Evolutionary conservation across 2,797 vertebrate genomes (phyloP), one percentile per base, ranked within the genome.

Genomic region (Hippopotamyrus pictus): DNA sequence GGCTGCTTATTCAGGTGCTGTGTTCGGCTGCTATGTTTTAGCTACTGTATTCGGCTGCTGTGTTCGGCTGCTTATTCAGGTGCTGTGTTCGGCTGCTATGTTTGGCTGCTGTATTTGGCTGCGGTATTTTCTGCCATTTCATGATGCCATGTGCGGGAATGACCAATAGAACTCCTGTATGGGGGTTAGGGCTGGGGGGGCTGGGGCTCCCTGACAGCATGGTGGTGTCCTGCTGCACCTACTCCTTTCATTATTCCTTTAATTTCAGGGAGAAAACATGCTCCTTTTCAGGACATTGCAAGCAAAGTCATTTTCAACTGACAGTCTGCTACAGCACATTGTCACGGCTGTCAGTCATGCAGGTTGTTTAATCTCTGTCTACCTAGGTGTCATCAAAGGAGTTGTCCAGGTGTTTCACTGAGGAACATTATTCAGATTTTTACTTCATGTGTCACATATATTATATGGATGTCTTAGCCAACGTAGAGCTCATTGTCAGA

Each of bases 401-500:
- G 44, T 57, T 5, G 59, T 9, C 44, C 65, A 88, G 73, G 12
- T 44, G 53, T 62, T 84, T 41, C 37, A 8, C 2, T 57, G 41
- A 62, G 22, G 79, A 46, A 88, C 33, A 22, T 44, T 46, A 83
- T 46, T 37, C 4, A 37, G 19, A 83, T 83, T 82, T 89, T 89
- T n/a, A 89, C n/a, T 59, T 62, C 44, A 57, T 85, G 57, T 50
- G 88, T 85, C 82, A 85, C 14, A 22, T 84, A 51, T 62, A 62
- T 25, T 79, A 69, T 53, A n/a, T 57, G 22, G 76, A 90, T 48
- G 33, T 79, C 25, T 83, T 29, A 33, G 59, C 44, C 57, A 89
- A 87, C 44, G 44, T 84, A 87, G 14, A 59, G 69, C 87, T 86
- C 44, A 89, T 88, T 88, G 17, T 62, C 37, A 54, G 87, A 6